Evolutionary conservation across 37 sponge, comb jelly and placozoan species (phyloP), one percentile per base, ranked within the genome.

Genomic region (Beroe ovata): DNA sequence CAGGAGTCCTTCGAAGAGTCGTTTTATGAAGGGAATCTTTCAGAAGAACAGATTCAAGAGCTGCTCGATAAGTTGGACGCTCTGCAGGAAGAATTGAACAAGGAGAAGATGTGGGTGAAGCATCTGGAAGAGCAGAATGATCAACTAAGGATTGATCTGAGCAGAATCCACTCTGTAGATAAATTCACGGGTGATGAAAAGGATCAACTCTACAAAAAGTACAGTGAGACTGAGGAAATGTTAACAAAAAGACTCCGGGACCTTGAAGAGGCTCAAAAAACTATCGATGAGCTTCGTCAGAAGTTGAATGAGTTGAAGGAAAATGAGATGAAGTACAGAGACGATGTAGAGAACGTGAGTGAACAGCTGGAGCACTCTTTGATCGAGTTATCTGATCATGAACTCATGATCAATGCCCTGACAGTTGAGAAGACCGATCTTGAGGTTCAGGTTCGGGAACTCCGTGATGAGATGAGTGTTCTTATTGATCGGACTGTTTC

Each of bases 361-460:
- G 84, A 77, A 54, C 84, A 77, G 47, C 42, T 77, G 8, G 84
- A 77, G 25, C 42, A 77, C 8, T 39, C 84, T 40, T 35, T 42
- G 3, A 40, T 36, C 3, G 84, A 77, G 26, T 2, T 77, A 35
- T 33, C 38, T 23, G 84, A 77, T 14, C 54, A 42, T 4, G 54
- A 77, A 20, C 33, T 36, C 1, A 38, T 25, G 54, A 35, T 42
- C 1, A 35, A 20, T 42, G 84, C 47, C 42, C 84, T 77, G 0
- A 77, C 84, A 11, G n/a, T 36, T 41, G 84, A 77, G 84, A 77
- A 77, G 33, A 42, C 84, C 21, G 84, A 77, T 20, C 84, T 77
- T 0, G 84, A 77, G 47, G 54, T 36, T 36, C 84, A 77, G 22
- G 47, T 77, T 40, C 21, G 84, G 2, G 84, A 77, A 35, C 21